Base-by-base conservation (phyloP, 2,113 vertebrate genomes). In the Grantiella picta region DNA sequence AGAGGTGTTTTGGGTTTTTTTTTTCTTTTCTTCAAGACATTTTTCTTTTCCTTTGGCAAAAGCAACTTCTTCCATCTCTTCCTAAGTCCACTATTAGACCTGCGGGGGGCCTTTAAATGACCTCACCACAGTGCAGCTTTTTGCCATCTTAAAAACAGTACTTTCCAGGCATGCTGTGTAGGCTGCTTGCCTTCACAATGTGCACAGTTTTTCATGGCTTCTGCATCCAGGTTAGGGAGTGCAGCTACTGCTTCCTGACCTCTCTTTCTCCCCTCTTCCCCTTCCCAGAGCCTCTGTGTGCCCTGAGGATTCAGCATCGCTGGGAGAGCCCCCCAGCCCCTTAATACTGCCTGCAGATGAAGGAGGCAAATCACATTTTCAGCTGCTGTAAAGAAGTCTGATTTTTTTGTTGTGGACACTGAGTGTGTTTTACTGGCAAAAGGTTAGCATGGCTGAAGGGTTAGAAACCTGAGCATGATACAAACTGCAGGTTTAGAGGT, bases 11-110 rank as follows among this genome's bases (percentile, higher is more conserved):
- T 27, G 9, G 1, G 7, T 15, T 38, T 36, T 27, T 40, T n/a
- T 73, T 33, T 59, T 22, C 31, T 56, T 35, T 42, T 16, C 7
- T 49, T 50, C 5, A 44, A 53, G 66, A 47, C 2, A 24, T 80
- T 80, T 86, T 92, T 80, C 59, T 31, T 89, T 94, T 83, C 47
- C 31, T 78, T 83, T 60, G 42, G 24, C 27, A 40, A 80, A 44
- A 94, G 44, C 27, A 66, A 28, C 52, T 80, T 90, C 70, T 88
- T 70, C 38, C 56, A 52, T 36, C 68, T 70, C 71, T 79, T 53
- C 33, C 8, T 28, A 60, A 68, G 47, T 49, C 68, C 11, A 23
- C 65, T 78, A 60, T 78, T 83, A 89, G 88, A 64, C 38, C 64
- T 77, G 31, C 0, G 0, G 11, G 54, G 83, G 33, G 75, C 71